Evolutionary conservation across 2,113 vertebrate genomes (phyloP).

Genomic region (Chaetodon auriga): DNA sequence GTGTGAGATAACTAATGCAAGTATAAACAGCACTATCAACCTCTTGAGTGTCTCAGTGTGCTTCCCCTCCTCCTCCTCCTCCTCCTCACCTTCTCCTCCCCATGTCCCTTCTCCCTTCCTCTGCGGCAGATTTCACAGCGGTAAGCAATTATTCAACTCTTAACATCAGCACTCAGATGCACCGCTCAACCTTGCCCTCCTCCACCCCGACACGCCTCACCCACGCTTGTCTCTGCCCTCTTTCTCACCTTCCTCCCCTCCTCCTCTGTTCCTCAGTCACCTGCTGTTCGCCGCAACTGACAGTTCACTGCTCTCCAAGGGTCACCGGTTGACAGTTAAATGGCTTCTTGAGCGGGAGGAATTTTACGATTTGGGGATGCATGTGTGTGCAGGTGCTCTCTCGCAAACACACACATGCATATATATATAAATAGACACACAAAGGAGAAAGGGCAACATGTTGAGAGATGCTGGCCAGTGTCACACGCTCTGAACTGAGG

Average conservation of each 20-base stretch:
- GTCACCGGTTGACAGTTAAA: constrained; percentile 56
- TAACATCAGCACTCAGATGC: constrained; percentile 58
- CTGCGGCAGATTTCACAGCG: constrained; percentile 55
- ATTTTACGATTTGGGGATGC: constrained; percentile 4
- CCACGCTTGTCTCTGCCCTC: constrained; percentile 26
- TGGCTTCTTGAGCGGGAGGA: constrained; percentile 27
- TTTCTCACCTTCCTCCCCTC: constrained; percentile 28
- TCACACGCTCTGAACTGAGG: not conserved
- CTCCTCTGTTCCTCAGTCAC: constrained; percentile 15
- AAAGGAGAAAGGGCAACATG: not conserved
- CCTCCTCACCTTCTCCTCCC: constrained; percentile 56
- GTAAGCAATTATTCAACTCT: constrained; percentile 70
- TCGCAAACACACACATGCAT: not conserved
- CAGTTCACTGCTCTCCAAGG: constrained; percentile 36
- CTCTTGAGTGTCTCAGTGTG: constrained; percentile 47
- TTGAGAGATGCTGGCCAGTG: not conserved
- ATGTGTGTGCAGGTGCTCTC: not conserved
- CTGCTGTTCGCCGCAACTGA: constrained; percentile 44
- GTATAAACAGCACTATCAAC: constrained; percentile 70
- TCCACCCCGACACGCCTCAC: constrained; percentile 41
- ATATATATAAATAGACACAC: not conserved
- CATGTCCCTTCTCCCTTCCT: constrained; percentile 24
- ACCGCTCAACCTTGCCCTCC: constrained; percentile 47
- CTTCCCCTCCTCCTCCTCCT: constrained; percentile 50
- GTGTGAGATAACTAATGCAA: constrained; percentile 42